Evolutionary conservation across 2,113 vertebrate species (phyloP), one percentile per base, ranked within the genome.

Genomic region (Andinoacara biseriatus): DNA sequence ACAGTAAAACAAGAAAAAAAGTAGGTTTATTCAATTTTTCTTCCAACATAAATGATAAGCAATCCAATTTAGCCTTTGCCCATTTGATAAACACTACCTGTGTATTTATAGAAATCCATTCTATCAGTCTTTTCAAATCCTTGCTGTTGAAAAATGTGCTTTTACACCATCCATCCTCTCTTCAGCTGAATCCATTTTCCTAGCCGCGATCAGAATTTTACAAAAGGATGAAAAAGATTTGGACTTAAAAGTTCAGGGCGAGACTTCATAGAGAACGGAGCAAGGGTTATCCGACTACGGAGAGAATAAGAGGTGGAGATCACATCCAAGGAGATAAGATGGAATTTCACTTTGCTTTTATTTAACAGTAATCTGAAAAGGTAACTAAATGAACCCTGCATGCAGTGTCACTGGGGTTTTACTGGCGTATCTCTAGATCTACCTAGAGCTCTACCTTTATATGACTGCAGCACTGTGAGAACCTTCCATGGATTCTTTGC

Each of bases 361-460:
- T 89, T 87, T 15, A 63, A 79, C 33, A 43, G 58, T 77, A 79
- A 86, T 86, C 75, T 79, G 67, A 43, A 43, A 85, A 57, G 78
- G 43, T 63, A 46, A 81, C 58, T 43, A 57, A 33, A 76, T 54
- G 46, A 33, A 83, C 67, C 63, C 72, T 83, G 10, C 69, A 52
- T 69, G 35, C 17, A 49, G 20, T 52, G 57, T 33, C 81, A 59
- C 2, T 29, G 56, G 29, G 9, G 43, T 86, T 86, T 84, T 58
- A 80, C 83, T 82, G 22, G 67, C 57, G 20, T 58, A 56, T 74
- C 56, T 75, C 76, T 65, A n/a, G n/a, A 56, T 22, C 17, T 40
- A 40, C 38, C 10, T 26, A n/a, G n/a, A n/a, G n/a, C n/a, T n/a
- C n/a, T n/a, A n/a, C n/a, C 3, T 38, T 10, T 46, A 46, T 67